Percentiles rank a stretch among this genome's conserved stretches.
Evolutionary conservation across 2,797 vertebrate species (phyloP).

Genomic region (Sphenopsis melanotis): DNA sequence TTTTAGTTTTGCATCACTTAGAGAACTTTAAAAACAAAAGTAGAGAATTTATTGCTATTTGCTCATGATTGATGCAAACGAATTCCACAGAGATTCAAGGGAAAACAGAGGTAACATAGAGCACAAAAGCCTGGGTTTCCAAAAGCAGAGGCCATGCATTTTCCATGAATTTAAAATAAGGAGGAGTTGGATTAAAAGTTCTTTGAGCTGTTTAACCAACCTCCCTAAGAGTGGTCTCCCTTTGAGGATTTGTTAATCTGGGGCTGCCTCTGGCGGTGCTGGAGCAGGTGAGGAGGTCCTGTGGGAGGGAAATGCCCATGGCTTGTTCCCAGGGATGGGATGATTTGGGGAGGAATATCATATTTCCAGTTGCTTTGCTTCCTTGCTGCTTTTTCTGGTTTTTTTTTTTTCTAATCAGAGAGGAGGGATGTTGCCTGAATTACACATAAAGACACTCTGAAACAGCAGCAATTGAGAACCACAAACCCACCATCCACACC

Average conservation of each 20-base stretch:
- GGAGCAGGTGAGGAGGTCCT: not conserved
- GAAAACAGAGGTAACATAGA: not conserved
- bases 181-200: not conserved
- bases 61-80: not conserved
- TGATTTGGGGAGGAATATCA: not conserved
- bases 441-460: not conserved
- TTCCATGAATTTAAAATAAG: not conserved
- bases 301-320: not conserved
- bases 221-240: accelerated
- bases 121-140: not conserved
- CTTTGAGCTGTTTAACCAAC: not conserved
- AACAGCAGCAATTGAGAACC: not conserved
- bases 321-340: not conserved
- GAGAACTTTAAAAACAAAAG: not conserved
- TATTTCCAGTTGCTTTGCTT: not conserved
- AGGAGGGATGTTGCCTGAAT: not conserved
- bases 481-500: not conserved
- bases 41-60: not conserved
- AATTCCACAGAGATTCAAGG: not conserved
- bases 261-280: not conserved
- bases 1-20: not conserved
- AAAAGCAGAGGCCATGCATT: not conserved
- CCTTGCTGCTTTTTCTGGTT: not conserved
- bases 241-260: not conserved
- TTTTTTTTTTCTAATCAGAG: not conserved